Evolutionary conservation across 2,888 invertebrate species (phyloP), one percentile per base, ranked within the genome.

Genomic region (Muschampia plurimacula): DNA sequence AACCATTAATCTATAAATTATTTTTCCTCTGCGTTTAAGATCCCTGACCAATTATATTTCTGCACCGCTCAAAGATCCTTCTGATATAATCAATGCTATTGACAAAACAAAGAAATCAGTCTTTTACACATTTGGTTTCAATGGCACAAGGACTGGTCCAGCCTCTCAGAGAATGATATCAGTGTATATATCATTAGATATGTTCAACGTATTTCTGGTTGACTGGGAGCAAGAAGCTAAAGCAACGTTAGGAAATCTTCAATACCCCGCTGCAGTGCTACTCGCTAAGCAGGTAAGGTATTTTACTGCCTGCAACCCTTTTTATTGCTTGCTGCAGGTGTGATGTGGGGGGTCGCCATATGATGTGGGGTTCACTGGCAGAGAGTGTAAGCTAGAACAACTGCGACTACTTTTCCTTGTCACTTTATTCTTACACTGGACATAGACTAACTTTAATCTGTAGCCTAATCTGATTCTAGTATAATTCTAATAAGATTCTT

Each of bases 21-120:
- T 49, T 49, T 49, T 49, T 49, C 39, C n/a, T n/a, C n/a, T 49
- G n/a, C n/a, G 49, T 49, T 49, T n/a, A n/a, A 49, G 49, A 49
- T 49, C 49, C n/a, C n/a, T 49, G n/a, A n/a, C n/a, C n/a, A 52
- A 15, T 15, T 52, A 52, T 52, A 52, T 52, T 52, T 8, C 52
- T 15, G 52, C 52, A 15, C 15, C 52, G 8, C 15, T 52, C n/a
- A 15, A 52, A 15, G 15, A 52, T 15, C 52, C 52, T 7, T 52
- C 52, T 52, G 8, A 15, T 0, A 8, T 52, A 52, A 8, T 52
- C 2, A 52, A 15, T 8, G n/a, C n/a, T n/a, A 15, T 52, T 52
- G 15, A 52, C 8, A 52, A 52, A 15, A 15, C 7, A 15, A 52
- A 15, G 15, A 15, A n/a, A 4, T 52, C 52, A 2, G 52, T 52